Base-by-base conservation (phyloP, 2,797 vertebrate species). In the Brachyalestes nurse region DNA sequence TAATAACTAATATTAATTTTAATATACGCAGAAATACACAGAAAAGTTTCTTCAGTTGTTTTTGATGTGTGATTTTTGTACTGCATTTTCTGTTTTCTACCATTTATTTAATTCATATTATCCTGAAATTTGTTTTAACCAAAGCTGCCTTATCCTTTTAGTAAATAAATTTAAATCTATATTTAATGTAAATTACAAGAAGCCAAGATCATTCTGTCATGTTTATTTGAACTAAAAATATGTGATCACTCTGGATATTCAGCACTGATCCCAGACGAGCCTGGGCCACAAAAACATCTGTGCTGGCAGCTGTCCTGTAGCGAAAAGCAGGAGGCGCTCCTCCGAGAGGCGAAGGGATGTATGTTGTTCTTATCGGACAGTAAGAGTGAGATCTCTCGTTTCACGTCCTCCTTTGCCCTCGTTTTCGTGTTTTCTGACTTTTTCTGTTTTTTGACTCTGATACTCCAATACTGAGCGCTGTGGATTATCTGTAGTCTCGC, bases 401-500 rank as follows among this genome's bases (percentile, higher is more conserved):
- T 80, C 34, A 69, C 47, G 64, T 17, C 60, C 79, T 51, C 21
- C 19, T 5, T 28, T 25, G 60, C 40, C 45, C 64, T 28, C 42
- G 16, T 13, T 71, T 21, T 65, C 45, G 77, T 51, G 3, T 55
- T 61, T 12, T 7, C 25, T 10, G 38, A 72, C 47, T 42, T 40
- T n/a, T 17, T n/a, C n/a, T n/a, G n/a, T n/a, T n/a, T n/a, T n/a
- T n/a, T n/a, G n/a, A n/a, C 58, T 61, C 65, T 19, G 8, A n/a
- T n/a, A n/a, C n/a, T 60, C 21, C 67, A 71, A 78, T 28, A 62
- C 38, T 14, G 73, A 75, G 72, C 17, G 38, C 57, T 78, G 17
- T n/a, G 49, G 77, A 79, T 84, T 77, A 82, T 78, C 72, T 5
- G 69, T 82, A 75, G 76, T 17, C 61, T 77, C 23, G 7, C 53